Evolutionary conservation across 2,888 invertebrate species (phyloP).

Genomic region (Drosophila merina): DNA sequence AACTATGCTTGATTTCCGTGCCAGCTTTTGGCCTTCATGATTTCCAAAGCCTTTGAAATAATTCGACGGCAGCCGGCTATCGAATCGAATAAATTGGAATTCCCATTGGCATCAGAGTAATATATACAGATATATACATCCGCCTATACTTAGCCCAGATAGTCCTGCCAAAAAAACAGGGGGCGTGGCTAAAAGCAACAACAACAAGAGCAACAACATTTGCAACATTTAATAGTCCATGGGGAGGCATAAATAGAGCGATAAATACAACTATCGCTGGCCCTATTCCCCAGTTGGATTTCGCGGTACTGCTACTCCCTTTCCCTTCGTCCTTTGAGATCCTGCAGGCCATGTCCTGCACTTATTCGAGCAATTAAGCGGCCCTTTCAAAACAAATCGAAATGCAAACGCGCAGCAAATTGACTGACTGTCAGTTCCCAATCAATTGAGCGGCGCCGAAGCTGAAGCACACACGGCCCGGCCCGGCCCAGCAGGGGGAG

Average conservation of each 20-base stretch:
- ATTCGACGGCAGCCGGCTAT: too few species aligned
- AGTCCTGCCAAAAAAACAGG: background rate
- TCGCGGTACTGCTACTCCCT: background rate
- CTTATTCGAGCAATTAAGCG: conserved; percentile 50
- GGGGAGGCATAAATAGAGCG: conserved; percentile 31
- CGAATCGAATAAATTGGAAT: conserved; percentile 7
- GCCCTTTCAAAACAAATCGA: conserved; percentile 56
- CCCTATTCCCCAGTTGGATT: conserved; percentile 12
- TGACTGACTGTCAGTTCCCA: conserved; percentile 38
- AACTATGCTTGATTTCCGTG: too few species aligned
- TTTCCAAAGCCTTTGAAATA: too few species aligned
- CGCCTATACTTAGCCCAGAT: background rate
- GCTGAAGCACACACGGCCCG: conserved; percentile 7
- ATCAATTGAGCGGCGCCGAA: conserved; percentile 32
- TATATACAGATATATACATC: background rate
- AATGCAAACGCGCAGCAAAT: conserved; percentile 55
- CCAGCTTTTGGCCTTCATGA: too few species aligned
- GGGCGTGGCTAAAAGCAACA: conserved; percentile 7
- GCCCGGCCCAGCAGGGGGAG: background rate
- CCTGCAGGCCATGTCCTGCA: conserved; percentile 3
- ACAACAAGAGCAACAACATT: background rate
- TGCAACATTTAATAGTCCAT: conserved; percentile 10
- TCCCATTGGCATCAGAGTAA: conserved; percentile 7
- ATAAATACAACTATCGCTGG: conserved; percentile 28
- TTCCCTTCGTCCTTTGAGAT: background rate